Percentiles rank a stretch among this genome's conserved stretches.
Evolutionary conservation across 2,888 invertebrate species (phyloP).

Genomic region (Theretra japonica): DNA sequence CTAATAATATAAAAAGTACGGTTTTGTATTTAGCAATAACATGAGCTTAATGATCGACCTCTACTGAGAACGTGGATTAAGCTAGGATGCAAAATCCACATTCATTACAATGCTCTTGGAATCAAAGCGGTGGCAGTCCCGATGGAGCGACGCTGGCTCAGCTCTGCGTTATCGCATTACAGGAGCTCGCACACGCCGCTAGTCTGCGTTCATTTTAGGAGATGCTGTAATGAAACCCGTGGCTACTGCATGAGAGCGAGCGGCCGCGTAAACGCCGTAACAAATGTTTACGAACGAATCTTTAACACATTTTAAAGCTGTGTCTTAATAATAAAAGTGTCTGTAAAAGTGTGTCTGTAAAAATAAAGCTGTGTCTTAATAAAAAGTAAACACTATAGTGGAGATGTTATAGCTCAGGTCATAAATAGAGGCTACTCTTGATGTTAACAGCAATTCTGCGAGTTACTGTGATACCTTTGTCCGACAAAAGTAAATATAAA

Average conservation of each 20-base stretch:
- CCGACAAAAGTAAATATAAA: no score
- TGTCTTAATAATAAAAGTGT: no score
- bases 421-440: no score
- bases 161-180: slow-evolving; percentile 18
- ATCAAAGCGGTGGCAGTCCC: slow-evolving; percentile 6
- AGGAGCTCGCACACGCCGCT: neutral
- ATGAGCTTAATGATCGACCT: neutral
- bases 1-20: no score
- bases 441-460: no score
- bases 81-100: neutral
- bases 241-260: neutral
- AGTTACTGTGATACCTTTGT: no score
- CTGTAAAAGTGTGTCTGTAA: no score
- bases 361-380: no score
- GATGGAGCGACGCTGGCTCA: slow-evolving; percentile 13
- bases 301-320: no score
- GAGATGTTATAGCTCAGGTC: no score
- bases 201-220: neutral
- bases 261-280: neutral
- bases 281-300: no score
- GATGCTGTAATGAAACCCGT: neutral
- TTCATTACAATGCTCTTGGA: neutral
- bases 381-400: no score
- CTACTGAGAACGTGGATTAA: neutral
- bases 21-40: neutral